Base-by-base conservation (phyloP, 2,888 invertebrate genomes). In the Andrena camellia region DNA sequence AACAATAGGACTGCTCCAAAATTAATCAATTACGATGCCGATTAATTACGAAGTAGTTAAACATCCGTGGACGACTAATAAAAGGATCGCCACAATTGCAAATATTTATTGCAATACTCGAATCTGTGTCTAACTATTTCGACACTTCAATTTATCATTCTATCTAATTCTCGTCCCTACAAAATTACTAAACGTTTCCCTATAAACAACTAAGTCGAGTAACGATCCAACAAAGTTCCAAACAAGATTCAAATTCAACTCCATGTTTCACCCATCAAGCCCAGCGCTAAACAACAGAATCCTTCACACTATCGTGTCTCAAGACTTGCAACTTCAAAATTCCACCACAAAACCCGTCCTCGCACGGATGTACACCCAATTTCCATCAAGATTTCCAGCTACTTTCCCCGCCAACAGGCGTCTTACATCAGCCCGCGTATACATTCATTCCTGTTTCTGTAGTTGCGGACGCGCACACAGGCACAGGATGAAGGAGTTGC, bases 401-500 rank as follows among this genome's bases (percentile, higher is more conserved):
- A 35, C n/a, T 69, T 57, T 57, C 69, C 33, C 35, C 31, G 42
- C 42, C 59, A 35, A 29, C n/a, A 23, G 50, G 50, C 42, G 23
- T 33, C 26, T 1, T 17, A 26, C 29, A 62, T 48, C 66, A 26
- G 35, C 23, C 20, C 17, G 23, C 0, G n/a, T 35, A n/a, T 10
- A 23, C 1, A 31, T 64, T 17, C 26, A 20, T 31, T 3, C 7
- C 52, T 23, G 52, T n/a, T 35, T 35, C 13, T 23, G 29, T 10
- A 62, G 62, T 52, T 6, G 35, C 17, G 59, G n/a, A 20, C 54
- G 54, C 33, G n/a, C 62, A 26, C 59, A 60, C 6, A 17, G 8
- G 26, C 20, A 17, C 52, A 35, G 31, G 54, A 42, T 31, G 59
- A 59, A 69, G 76, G 63, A 69, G 59, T 57, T 35, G 71, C 69